Evolutionary conservation across 2,888 invertebrate genomes (phyloP).

Genomic region (Aphodius granarius): DNA sequence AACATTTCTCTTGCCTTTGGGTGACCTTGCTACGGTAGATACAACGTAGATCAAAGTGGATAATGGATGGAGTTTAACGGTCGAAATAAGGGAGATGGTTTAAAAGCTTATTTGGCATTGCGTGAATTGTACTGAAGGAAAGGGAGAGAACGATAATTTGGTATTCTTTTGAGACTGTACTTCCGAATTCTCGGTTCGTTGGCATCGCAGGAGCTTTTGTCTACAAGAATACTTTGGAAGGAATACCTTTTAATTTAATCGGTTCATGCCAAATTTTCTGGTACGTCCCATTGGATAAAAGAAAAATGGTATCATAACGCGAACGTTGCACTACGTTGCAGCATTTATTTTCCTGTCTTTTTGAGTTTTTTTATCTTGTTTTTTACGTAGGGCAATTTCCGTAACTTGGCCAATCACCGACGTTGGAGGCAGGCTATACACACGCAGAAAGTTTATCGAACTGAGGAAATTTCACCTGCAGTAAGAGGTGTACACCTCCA

Average conservation of each 20-base stretch:
- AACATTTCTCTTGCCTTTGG: too few relatives aligned
- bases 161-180: not conserved
- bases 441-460: too few relatives aligned
- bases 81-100: not conserved
- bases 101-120: not conserved
- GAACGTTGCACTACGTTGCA: too few relatives aligned
- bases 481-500: too few relatives aligned
- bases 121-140: not conserved
- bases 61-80: not conserved
- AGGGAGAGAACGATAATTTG: not conserved
- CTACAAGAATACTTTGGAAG: not conserved
- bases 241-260: not conserved
- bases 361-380: too few relatives aligned
- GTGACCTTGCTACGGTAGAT: not conserved
- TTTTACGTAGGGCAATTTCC: too few relatives aligned
- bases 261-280: not conserved
- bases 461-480: too few relatives aligned
- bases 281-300: not conserved
- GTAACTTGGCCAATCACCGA: too few relatives aligned
- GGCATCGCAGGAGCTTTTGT: not conserved
- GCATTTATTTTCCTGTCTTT: too few relatives aligned
- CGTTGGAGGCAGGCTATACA: too few relatives aligned
- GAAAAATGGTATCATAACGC: too few relatives aligned
- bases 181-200: not conserved
- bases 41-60: not conserved